Evolutionary conservation across 1,140 invertebrate genomes (phyloP).

Genomic region (Zeugodacus cucurbitae): DNA sequence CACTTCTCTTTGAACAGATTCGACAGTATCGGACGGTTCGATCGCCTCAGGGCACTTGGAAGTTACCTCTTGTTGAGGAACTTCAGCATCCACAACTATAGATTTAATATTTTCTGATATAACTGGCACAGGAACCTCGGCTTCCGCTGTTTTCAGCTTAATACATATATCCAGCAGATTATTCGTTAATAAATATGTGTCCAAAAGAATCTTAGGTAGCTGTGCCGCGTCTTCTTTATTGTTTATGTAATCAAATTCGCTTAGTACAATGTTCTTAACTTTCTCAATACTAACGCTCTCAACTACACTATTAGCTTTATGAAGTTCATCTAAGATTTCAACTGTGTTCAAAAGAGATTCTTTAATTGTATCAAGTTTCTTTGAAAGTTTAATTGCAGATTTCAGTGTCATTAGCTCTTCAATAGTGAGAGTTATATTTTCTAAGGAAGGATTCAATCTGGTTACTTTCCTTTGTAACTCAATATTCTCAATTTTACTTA

Average conservation of each 20-base stretch:
- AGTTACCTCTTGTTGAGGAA: background rate
- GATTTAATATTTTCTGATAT: background rate
- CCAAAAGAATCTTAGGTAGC: constrained; percentile 41
- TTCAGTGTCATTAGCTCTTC: constrained; percentile 46
- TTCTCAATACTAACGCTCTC: background rate
- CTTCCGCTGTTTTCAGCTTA: background rate
- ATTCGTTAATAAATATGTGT: constrained; percentile 35
- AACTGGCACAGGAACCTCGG: too few species aligned
- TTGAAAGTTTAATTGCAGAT: constrained; percentile 52
- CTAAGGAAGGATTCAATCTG: background rate
- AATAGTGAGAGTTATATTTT: background rate
- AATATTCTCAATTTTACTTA: constrained; percentile 47
- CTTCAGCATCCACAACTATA: constrained; percentile 11
- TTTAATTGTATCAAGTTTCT: constrained; percentile 55
- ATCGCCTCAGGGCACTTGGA: too few species aligned
- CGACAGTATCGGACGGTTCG: too few species aligned
- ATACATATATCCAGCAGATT: background rate
- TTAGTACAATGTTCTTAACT: background rate
- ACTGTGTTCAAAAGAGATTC: constrained; percentile 59
- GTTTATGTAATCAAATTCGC: constrained; percentile 27
- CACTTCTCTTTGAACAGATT: too few species aligned
- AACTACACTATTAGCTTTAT: background rate
- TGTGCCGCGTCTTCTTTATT: background rate
- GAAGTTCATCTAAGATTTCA: constrained; percentile 52
- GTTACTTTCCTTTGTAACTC: background rate